Conservation (phyloP, 2,113 vertebrate genomes). For the Nesoenas mayeri region DNA sequence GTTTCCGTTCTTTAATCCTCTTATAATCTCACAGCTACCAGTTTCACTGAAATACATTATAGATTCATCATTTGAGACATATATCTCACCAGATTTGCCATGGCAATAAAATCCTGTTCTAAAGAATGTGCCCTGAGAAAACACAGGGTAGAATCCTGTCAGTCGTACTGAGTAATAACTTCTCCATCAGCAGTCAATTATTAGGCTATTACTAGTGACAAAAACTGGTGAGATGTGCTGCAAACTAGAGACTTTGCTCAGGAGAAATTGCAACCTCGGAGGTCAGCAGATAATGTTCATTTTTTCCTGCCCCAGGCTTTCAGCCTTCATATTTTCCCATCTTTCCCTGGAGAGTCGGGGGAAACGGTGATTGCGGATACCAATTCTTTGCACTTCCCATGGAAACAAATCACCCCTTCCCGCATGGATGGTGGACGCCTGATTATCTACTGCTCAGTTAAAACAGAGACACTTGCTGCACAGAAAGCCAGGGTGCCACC, state of each 20-base stretch:
- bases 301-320: not conserved
- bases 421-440: not conserved
- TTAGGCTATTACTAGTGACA: slow-evolving; percentile 17
- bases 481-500: not conserved
- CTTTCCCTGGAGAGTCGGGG: not conserved
- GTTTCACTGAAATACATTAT: not conserved
- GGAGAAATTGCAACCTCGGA: not conserved
- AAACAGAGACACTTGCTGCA: not conserved
- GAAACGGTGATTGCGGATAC: not conserved
- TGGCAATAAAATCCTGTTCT: slow-evolving; percentile 6
- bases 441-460: not conserved
- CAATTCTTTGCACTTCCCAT: not conserved
- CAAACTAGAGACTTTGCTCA: not conserved
- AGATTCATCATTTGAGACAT: not conserved
- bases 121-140: not conserved
- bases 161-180: slow-evolving; percentile 11
- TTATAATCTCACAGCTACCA: not conserved
- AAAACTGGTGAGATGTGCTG: not conserved
- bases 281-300: not conserved
- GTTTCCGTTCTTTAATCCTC: not conserved
- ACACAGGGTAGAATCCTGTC: not conserved
- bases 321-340: not conserved
- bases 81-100: slow-evolving; percentile 14
- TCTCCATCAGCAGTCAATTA: slow-evolving; percentile 51
- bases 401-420: not conserved